Conservation (phyloP, 1,140 invertebrate species). For the Sitophilus oryzae region DNA sequence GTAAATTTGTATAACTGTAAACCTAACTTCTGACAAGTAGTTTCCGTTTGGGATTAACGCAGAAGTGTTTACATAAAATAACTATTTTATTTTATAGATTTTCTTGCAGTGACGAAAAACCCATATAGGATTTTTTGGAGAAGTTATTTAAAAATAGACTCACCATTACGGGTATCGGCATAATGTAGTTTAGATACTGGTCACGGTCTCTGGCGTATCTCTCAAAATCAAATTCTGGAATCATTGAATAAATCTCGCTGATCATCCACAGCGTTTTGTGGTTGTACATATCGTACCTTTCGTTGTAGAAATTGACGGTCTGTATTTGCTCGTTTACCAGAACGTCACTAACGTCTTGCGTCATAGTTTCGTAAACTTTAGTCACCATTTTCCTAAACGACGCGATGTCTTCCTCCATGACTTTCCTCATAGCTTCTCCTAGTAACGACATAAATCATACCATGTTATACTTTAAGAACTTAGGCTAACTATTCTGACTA, state of each 20-base stretch:
- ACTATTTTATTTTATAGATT: no score
- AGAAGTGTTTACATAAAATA: no score
- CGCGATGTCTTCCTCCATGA: slow-evolving; percentile 34
- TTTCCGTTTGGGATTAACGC: no score
- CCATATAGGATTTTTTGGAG: no score
- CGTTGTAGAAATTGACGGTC: slow-evolving; percentile 31
- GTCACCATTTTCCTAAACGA: slow-evolving; percentile 34
- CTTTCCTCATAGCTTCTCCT: slow-evolving; percentile 29
- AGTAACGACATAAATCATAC: neutral
- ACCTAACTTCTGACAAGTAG: no score
- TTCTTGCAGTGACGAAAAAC: no score
- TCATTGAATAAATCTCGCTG: slow-evolving; percentile 34
- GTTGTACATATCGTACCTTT: slow-evolving; percentile 26
- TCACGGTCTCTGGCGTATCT: slow-evolving; percentile 26
- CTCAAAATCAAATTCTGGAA: slow-evolving; percentile 39
- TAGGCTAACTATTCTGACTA: no score
- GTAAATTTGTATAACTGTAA: no score
- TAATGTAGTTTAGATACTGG: slow-evolving; percentile 29
- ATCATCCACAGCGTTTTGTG: slow-evolving; percentile 37
- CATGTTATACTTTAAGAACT: no score
- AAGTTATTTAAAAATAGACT: no score
- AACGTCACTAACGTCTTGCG: slow-evolving; percentile 41
- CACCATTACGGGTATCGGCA: slow-evolving; percentile 30
- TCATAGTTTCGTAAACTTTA: slow-evolving; percentile 41
- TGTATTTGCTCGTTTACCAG: slow-evolving; percentile 41